A percentile compares a stretch with the other conserved stretches of the same genome.
Evolutionary conservation across 2,113 vertebrate species (phyloP).

Genomic region (Picathartes gymnocephalus): DNA sequence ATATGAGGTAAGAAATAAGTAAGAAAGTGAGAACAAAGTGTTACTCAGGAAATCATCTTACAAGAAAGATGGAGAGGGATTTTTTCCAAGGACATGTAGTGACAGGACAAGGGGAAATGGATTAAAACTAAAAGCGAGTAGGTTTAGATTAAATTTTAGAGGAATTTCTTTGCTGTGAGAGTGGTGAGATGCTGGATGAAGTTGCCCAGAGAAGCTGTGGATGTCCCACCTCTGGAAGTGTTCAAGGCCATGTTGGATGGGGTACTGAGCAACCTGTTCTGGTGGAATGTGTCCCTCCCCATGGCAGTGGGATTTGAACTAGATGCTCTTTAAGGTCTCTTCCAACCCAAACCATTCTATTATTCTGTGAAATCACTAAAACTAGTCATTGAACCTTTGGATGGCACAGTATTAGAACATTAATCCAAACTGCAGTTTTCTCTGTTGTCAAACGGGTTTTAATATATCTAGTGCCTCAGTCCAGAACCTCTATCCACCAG

Average conservation of each 20-base stretch:
- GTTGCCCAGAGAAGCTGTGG: neutral
- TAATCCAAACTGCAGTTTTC: neutral
- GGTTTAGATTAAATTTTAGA: neutral
- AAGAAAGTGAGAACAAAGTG: neutral
- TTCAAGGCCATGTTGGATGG: neutral
- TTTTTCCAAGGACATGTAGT: neutral
- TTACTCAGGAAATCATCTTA: neutral
- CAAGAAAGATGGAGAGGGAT: neutral
- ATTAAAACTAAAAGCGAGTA: neutral
- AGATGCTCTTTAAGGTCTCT: neutral
- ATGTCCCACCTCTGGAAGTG: neutral
- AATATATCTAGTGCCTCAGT: neutral
- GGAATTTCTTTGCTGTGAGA: neutral
- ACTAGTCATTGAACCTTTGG: neutral
- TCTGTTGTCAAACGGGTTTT: neutral
- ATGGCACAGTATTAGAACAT: neutral
- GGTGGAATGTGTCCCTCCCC: neutral
- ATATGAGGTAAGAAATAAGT: slow-evolving; percentile 31
- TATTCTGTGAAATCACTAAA: neutral
- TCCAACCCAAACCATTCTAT: neutral
- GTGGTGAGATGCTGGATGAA: neutral
- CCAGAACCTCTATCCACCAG: neutral
- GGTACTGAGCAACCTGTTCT: neutral
- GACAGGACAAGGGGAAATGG: neutral
- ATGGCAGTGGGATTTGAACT: neutral